Conservation (phyloP, 2,888 invertebrate genomes). For the Lithodes maja region DNA sequence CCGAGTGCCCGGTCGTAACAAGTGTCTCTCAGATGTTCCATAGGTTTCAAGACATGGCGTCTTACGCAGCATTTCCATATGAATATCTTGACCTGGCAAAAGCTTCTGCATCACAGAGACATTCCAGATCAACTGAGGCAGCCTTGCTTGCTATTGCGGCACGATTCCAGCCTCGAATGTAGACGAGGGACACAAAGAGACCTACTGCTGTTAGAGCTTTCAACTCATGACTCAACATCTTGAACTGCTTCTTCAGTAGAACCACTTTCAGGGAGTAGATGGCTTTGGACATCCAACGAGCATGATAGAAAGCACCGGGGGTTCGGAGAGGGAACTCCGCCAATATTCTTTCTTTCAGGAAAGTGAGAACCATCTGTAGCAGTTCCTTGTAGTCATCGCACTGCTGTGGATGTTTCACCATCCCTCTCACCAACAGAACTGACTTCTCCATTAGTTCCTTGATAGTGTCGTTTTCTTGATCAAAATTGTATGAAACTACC, state of each 20-base stretch:
- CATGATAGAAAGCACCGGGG: constrained; percentile 1
- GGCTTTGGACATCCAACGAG: constrained; percentile 21
- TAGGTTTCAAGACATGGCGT: constrained; percentile 16
- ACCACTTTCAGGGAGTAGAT: constrained; percentile 31
- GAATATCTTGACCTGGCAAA: constrained; percentile 29
- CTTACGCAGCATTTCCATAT: constrained; percentile 7
- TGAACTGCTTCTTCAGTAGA: constrained; percentile 7
- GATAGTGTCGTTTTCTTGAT: constrained; percentile 13
- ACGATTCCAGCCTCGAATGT: constrained; percentile 14
- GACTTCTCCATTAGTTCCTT: constrained; percentile 21
- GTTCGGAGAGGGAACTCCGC: constrained; percentile 20
- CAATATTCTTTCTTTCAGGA: constrained; percentile 23
- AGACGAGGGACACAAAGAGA: constrained; percentile 19
- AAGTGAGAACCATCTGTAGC: constrained; percentile 17
- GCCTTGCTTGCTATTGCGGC: constrained; percentile 20
- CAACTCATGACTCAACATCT: constrained; percentile 12
- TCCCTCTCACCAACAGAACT: constrained; percentile 28
- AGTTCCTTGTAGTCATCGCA: constrained; percentile 24
- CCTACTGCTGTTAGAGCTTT: constrained; percentile 22
- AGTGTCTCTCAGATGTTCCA: constrained; percentile 16
- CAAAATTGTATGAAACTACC: constrained; percentile 25
- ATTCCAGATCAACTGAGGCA: constrained; percentile 11
- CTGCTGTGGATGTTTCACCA: constrained; percentile 14
- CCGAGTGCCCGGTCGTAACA: background rate
- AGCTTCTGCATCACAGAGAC: constrained; percentile 15